A percentile compares a stretch with the other conserved stretches of the same genome.
Conservation (phyloP, 1,140 invertebrate species). For the Conopomorpha cramerella region DNA sequence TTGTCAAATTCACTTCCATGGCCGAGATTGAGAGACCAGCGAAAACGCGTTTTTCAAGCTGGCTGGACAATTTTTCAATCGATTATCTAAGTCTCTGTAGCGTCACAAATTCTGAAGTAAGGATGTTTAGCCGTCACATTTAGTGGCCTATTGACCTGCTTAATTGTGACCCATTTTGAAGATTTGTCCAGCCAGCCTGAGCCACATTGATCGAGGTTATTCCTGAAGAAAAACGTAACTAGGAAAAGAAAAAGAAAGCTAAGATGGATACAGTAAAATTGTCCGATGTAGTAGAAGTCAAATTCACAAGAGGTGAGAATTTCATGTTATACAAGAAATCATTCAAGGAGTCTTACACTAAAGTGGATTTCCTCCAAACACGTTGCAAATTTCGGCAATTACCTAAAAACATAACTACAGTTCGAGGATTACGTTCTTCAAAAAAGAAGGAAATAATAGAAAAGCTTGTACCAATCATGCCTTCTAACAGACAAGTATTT, state of each 20-base stretch:
- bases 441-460: slow-evolving; percentile 2
- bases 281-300: slow-evolving; percentile 1
- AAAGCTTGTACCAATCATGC: not conserved
- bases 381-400: not conserved
- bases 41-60: too few species aligned
- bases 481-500: not conserved
- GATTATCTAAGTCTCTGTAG: too few species aligned
- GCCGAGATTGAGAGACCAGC: too few species aligned
- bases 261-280: too few species aligned
- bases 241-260: not conserved
- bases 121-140: too few species aligned
- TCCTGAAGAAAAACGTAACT: slow-evolving; percentile 1
- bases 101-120: too few species aligned
- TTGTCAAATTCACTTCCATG: too few species aligned
- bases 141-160: too few species aligned
- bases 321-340: not conserved
- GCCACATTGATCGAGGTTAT: too few species aligned
- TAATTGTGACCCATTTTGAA: too few species aligned
- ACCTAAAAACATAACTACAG: not conserved
- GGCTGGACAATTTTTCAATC: too few species aligned
- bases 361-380: slow-evolving; percentile 1
- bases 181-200: too few species aligned
- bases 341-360: not conserved
- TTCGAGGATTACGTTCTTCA: not conserved
- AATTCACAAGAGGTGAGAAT: not conserved